Base-by-base conservation (phyloP, 1,140 invertebrate species). In the Aphis craccivora region DNA sequence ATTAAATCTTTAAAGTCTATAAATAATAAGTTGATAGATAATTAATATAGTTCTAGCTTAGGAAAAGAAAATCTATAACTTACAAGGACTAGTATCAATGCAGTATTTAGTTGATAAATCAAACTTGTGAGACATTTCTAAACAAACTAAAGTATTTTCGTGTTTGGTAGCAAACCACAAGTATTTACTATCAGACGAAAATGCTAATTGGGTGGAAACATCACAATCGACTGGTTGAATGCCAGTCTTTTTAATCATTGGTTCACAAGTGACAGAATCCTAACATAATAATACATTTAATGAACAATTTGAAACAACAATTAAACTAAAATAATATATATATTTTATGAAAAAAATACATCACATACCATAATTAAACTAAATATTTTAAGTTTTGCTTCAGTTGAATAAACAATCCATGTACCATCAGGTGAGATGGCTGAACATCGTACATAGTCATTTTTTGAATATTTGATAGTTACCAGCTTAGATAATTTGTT, bases 401-500 rank as follows among this genome's bases (percentile, higher is more conserved):
- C 95, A 1, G 97, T 98, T 0, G 97, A 97, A 95, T 98, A 98
- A 23, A 97, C 96, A 45, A 98, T 96, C 95, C 96, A 96, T 91
- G 96, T 96, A 5, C 96, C 97, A 94, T 97, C 96, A 1, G 96
- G 96, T 20, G 97, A 97, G 11, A 98, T 95, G 18, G 96, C 96
- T 94, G 96, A 96, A 94, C 96, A 97, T 18, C 96, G 94, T 37
- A 98, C 97, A 37, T 95, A 95, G 94, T 97, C 97, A 20, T 96
- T 93, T 93, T 94, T 93, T 23, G 90, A 94, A 88, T 94, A 94
- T 84, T 94, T 89, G 0, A 94, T 92, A 3, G 92, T 90, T 55
- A 92, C 90, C 25, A 94, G 23, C 60, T 92, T 86, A 14, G 60
- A 55, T 30, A 93, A 83, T 94, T 94, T 93, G 48, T 81, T 89